Conservation (phyloP, 2,113 vertebrate species). For the Eretmochelys imbricata region DNA sequence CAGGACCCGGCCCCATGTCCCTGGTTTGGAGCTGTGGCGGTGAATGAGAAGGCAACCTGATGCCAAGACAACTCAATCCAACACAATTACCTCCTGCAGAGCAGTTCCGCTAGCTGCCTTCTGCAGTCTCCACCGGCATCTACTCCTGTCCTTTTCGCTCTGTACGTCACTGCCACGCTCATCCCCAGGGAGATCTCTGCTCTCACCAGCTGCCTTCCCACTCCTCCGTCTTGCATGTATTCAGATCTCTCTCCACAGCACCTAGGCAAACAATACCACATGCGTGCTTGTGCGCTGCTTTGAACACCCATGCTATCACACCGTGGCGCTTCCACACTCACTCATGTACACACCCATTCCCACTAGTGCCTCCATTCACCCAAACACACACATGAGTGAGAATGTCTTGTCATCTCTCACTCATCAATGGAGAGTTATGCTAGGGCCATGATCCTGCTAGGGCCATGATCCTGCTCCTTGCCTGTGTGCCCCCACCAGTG, state of each 20-base stretch:
- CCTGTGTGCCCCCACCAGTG: not conserved
- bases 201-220: not conserved
- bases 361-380: not conserved
- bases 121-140: rapidly evolving
- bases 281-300: not conserved
- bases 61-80: constrained; percentile 62
- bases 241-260: not conserved
- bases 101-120: not conserved
- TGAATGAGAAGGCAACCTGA: constrained; percentile 12
- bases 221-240: not conserved
- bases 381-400: not conserved
- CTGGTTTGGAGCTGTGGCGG: not conserved
- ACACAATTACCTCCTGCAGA: not conserved
- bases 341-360: not conserved
- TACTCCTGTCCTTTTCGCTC: rapidly evolving
- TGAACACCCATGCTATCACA: not conserved
- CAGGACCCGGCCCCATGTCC: rapidly evolving
- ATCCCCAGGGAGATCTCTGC: rapidly evolving
- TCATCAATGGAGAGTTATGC: no score
- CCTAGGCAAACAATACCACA: not conserved
- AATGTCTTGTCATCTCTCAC: no score
- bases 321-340: not conserved
- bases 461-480: not conserved
- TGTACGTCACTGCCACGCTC: rapidly evolving
- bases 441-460: no score